Evolutionary conservation across 2,797 vertebrate species (phyloP).

Genomic region (Spheniscus humboldti): DNA sequence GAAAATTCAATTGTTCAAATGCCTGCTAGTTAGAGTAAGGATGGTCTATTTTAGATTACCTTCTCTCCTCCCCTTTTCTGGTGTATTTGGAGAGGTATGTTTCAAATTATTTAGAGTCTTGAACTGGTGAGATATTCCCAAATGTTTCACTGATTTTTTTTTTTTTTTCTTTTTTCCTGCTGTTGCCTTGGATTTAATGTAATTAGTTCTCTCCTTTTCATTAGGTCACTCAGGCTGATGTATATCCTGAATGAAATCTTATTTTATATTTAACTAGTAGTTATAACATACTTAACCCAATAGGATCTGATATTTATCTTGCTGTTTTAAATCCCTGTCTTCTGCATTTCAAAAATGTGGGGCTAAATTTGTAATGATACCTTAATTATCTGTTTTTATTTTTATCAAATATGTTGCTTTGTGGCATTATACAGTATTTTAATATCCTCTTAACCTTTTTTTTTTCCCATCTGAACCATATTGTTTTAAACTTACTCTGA

Average conservation of each 20-base stretch:
- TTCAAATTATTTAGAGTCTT: conserved; percentile 52
- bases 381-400: conserved; percentile 61
- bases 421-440: conserved; percentile 27
- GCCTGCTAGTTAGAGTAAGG: conserved; percentile 2
- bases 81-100: conserved; percentile 3
- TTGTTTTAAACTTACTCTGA: conserved; percentile 57
- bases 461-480: conserved; percentile 45
- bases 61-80: neutral
- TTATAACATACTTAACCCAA: conserved; percentile 34
- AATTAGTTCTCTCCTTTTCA: conserved; percentile 35
- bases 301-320: conserved; percentile 34
- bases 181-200: conserved; percentile 6
- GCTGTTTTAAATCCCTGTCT: conserved; percentile 11
- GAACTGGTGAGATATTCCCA: conserved; percentile 20
- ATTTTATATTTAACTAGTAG: conserved; percentile 48
- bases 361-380: conserved; percentile 38
- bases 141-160: neutral
- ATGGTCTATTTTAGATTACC: conserved; percentile 19
- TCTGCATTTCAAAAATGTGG: conserved; percentile 37
- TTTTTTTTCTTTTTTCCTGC: neutral
- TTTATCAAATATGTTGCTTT: conserved; percentile 51
- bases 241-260: conserved; percentile 32
- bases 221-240: conserved; percentile 17
- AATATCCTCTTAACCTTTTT: conserved; percentile 48
- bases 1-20: conserved; percentile 13